Percentiles rank a stretch among this genome's conserved stretches.
Conservation (phyloP, 2,797 vertebrate genomes). For the Acanthiza pusilla region DNA sequence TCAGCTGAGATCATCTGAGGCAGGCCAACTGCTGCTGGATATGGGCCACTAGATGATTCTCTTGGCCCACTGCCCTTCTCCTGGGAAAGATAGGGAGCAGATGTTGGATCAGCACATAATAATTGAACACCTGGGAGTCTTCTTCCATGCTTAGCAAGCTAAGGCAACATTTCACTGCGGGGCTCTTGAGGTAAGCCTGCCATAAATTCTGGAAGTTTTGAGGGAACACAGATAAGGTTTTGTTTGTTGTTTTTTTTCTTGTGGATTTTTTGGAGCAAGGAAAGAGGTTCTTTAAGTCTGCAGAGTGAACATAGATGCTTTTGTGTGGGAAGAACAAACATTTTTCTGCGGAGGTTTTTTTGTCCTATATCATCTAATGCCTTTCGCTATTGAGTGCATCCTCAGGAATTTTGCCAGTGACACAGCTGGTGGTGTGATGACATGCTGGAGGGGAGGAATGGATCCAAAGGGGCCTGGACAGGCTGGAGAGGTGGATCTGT, state of each 20-base stretch:
- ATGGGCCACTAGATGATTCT: slow-evolving; percentile 23
- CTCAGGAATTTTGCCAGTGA: not conserved
- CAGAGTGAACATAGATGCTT: rapidly evolving
- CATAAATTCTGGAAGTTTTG: not conserved
- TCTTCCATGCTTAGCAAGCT: not conserved
- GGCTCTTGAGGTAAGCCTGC: not conserved
- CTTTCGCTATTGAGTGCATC: rapidly evolving
- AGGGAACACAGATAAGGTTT: not conserved
- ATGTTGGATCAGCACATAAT: slow-evolving; percentile 8
- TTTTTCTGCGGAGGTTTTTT: not conserved
- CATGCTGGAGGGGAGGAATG: not conserved
- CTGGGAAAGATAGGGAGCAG: slow-evolving; percentile 17
- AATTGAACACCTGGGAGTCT: slow-evolving; percentile 18
- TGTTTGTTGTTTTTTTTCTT: not conserved
- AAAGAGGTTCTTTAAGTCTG: not conserved
- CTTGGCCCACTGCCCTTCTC: slow-evolving; percentile 18
- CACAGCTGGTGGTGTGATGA: not conserved
- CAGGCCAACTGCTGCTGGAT: not conserved
- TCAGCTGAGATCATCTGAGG: not conserved
- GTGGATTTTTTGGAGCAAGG: rapidly evolving
- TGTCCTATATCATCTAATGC: not conserved
- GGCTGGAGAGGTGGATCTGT: not conserved
- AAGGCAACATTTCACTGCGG: not conserved
- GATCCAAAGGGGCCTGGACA: not conserved
- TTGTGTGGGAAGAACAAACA: not conserved